phyloP scores from a whole-genome alignment of 2,113 vertebrate species.

The Festucalex cinctus region DNA sequence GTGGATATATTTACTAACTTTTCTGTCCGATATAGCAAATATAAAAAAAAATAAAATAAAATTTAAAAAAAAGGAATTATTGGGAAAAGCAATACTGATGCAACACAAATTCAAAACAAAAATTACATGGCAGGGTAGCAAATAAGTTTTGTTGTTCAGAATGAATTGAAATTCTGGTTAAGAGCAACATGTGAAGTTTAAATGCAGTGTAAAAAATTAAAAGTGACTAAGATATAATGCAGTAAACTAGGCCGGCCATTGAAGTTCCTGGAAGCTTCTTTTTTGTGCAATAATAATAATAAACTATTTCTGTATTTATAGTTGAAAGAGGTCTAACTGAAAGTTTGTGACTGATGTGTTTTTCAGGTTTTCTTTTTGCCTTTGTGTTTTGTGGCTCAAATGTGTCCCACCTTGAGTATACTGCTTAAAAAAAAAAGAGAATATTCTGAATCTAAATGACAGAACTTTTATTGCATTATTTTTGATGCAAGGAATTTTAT shows the following conservation, averaged over 20 bases:
- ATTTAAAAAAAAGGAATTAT: too few species aligned
- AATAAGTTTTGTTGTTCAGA: background rate
- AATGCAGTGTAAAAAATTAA: background rate
- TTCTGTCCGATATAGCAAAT: background rate
- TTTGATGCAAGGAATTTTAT: background rate
- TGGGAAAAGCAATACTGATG: background rate
- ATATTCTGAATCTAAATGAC: background rate
- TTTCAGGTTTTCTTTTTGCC: background rate
- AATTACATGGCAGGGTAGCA: background rate
- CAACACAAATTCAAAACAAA: background rate
- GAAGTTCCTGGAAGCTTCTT: slow-evolving; percentile 40
- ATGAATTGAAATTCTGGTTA: background rate
- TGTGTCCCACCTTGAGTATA: background rate
- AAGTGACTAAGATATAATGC: slow-evolving; percentile 12
- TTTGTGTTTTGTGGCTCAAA: background rate
- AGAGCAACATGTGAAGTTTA: background rate
- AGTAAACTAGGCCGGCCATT: slow-evolving; percentile 33
- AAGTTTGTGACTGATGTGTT: slow-evolving; percentile 5
- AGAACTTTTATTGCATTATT: background rate
- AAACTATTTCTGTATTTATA: background rate
- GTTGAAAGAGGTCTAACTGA: background rate
- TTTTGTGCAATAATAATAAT: slow-evolving; percentile 61
- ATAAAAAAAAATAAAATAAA: too few species aligned
- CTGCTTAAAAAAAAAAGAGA: background rate
- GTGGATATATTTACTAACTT: background rate